Percentiles rank a stretch among this genome's conserved stretches.
Evolutionary conservation across 2,888 invertebrate genomes (phyloP).

Genomic region (Macaria liturata): DNA sequence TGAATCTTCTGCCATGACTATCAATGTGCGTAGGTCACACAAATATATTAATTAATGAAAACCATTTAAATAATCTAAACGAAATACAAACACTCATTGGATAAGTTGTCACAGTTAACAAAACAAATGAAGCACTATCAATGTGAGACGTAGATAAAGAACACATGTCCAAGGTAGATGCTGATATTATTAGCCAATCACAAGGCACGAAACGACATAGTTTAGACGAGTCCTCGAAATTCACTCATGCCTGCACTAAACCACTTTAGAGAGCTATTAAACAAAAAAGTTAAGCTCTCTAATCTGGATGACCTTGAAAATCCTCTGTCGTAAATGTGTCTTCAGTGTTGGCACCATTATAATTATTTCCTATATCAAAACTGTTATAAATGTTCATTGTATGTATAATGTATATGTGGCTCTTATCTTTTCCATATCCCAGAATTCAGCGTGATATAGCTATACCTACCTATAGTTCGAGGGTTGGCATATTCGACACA

Average conservation of each 20-base stretch:
- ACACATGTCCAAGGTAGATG: slow-evolving; percentile 63
- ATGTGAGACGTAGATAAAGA: slow-evolving; percentile 63
- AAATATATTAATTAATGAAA: slow-evolving; percentile 16
- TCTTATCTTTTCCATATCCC: slow-evolving; percentile 18
- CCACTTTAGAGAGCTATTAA: slow-evolving; percentile 52
- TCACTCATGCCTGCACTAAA: slow-evolving; percentile 62
- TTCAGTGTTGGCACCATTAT: slow-evolving; percentile 49
- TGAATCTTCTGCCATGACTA: too few relatives aligned
- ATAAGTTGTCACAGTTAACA: slow-evolving; percentile 50
- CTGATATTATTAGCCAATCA: slow-evolving; percentile 58
- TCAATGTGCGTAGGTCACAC: slow-evolving; percentile 1
- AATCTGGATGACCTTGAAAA: slow-evolving; percentile 39
- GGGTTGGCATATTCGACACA: slow-evolving; percentile 32
- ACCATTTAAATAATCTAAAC: neutral
- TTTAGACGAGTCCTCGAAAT: slow-evolving; percentile 54
- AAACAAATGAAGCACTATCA: slow-evolving; percentile 62
- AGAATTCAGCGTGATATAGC: slow-evolving; percentile 39
- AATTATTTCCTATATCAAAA: slow-evolving; percentile 11
- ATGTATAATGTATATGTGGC: slow-evolving; percentile 4
- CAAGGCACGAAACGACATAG: slow-evolving; percentile 67
- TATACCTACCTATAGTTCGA: slow-evolving; percentile 53
- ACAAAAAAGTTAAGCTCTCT: slow-evolving; percentile 40
- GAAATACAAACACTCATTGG: slow-evolving; percentile 35
- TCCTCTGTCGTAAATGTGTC: slow-evolving; percentile 37
- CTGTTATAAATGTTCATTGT: slow-evolving; percentile 8